A percentile compares a stretch with the other conserved stretches of the same genome.
phyloP scores from a whole-genome alignment of 2,888 invertebrate species.

The Eupithecia centaureata region DNA sequence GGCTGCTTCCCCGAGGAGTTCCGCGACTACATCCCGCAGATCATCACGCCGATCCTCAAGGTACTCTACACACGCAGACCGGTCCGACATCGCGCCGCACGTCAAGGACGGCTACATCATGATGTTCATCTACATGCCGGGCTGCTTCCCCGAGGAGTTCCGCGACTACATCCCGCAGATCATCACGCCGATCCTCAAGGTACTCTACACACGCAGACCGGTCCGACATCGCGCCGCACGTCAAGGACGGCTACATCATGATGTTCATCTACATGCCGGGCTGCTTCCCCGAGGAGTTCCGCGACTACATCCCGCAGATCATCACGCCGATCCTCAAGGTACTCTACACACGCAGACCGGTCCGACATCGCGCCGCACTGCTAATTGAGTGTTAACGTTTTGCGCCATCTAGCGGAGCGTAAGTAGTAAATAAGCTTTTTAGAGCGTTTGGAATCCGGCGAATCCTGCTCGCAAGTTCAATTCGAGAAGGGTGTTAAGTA shows the following conservation, averaged over 20 bases:
- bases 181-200: conserved; percentile 95
- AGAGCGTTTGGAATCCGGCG: too few relatives aligned
- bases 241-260: conserved; percentile 99
- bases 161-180: conserved; percentile 98
- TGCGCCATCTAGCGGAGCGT: background rate
- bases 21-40: conserved; percentile 97
- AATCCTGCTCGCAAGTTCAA: too few relatives aligned
- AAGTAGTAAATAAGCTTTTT: too few relatives aligned
- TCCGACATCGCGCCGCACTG: conserved; percentile 96
- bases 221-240: conserved; percentile 96
- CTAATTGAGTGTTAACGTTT: too few relatives aligned
- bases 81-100: conserved; percentile 96
- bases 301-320: conserved; percentile 97
- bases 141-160: conserved; percentile 97
- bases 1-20: conserved; percentile 98
- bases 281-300: conserved; percentile 97
- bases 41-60: conserved; percentile 96
- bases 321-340: conserved; percentile 95
- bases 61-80: conserved; percentile 86
- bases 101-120: conserved; percentile 99
- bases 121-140: conserved; percentile 99
- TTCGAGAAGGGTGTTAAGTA: too few relatives aligned
- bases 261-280: conserved; percentile 99
- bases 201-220: conserved; percentile 88
- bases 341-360: conserved; percentile 88